Base-by-base conservation (phyloP, 2,113 vertebrate species). In the Atlantisia rogersi region DNA sequence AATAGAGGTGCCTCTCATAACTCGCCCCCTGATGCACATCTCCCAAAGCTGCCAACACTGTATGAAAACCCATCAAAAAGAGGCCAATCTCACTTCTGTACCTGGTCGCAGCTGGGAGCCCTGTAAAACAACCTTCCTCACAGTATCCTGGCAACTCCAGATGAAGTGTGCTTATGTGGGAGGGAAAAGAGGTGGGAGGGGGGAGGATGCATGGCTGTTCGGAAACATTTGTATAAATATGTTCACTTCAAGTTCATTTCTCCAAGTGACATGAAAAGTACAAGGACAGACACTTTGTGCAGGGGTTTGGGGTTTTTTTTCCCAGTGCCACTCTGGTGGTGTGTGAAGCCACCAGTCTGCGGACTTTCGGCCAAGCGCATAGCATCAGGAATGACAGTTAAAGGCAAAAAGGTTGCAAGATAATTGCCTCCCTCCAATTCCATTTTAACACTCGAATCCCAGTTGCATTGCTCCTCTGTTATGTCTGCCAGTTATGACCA, bases 61-160 rank as follows among this genome's bases (percentile, higher is more conserved):
- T 42, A 11, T 21, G 44, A 83, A 85, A 86, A 19, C 31, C 16
- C 22, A 3, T 2, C 2, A 1, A 90, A 78, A 35, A 88, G 48
- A 85, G 31, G 20, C 28, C 28, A 48, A 37, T 28, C 71, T 39
- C 53, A 35, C 15, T n/a, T 78, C 68, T 52, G 37, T n/a, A 26
- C 46, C 37, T 48, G 58, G 26, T n/a, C 87, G 70, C 78, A 95
- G 75, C 76, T 86, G 82, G 64, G 31, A 82, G 63, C 58, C 67
- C n/a, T 73, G 58, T 37, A 39, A 68, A 76, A 15, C 37, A 63
- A 40, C 32, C 18, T 53, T 88, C 52, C 70, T 82, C 78, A 84
- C 82, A 39, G 80, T 46, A 93, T 77, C 87, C 86, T 95, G 82
- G 82, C 93, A 95, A 78, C 85, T 92, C 63, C 4, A 2, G 15